phyloP scores from a whole-genome alignment of 2,888 invertebrate genomes.

The Thereva nobilitata region DNA sequence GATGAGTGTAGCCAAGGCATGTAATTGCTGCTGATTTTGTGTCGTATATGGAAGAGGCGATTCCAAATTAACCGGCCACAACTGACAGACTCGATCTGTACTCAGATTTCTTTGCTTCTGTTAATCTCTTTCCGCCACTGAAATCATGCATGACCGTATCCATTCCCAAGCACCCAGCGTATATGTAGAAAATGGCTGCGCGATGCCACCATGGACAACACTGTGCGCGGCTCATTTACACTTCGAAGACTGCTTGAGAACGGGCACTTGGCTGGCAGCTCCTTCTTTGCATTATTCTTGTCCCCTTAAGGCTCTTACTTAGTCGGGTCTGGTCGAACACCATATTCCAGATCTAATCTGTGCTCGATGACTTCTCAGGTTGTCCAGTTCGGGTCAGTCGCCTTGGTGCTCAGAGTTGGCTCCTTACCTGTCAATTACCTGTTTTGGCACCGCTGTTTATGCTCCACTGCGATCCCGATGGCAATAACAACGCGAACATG shows the following conservation, averaged over 20 bases:
- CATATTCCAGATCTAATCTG: constrained; percentile 21
- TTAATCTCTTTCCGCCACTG: constrained; percentile 5
- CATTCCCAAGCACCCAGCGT: not conserved
- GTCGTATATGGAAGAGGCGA: constrained; percentile 22
- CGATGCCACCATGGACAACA: not conserved
- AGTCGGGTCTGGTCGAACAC: constrained; percentile 11
- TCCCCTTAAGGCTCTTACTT: constrained; percentile 18
- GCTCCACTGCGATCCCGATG: constrained; percentile 14
- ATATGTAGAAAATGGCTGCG: constrained; percentile 18
- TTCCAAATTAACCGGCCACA: not conserved
- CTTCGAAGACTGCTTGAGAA: constrained; percentile 21
- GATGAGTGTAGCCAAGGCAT: constrained; percentile 8
- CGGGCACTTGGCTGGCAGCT: constrained; percentile 17
- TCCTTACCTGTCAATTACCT: constrained; percentile 42
- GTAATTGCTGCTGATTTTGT: constrained; percentile 20
- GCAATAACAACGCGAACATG: constrained; percentile 30
- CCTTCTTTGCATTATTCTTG: constrained; percentile 20
- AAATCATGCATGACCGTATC: constrained; percentile 26
- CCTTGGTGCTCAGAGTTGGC: constrained; percentile 29
- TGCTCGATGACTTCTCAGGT: constrained; percentile 24
- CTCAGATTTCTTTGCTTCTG: not conserved
- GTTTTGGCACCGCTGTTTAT: constrained; percentile 41
- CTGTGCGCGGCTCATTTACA: constrained; percentile 25
- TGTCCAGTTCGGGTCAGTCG: constrained; percentile 30
- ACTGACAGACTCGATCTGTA: not conserved